Percentiles rank a stretch among this genome's conserved stretches.
Evolutionary conservation across 1,140 invertebrate species (phyloP).

Genomic region (Hypothenemus hampei): DNA sequence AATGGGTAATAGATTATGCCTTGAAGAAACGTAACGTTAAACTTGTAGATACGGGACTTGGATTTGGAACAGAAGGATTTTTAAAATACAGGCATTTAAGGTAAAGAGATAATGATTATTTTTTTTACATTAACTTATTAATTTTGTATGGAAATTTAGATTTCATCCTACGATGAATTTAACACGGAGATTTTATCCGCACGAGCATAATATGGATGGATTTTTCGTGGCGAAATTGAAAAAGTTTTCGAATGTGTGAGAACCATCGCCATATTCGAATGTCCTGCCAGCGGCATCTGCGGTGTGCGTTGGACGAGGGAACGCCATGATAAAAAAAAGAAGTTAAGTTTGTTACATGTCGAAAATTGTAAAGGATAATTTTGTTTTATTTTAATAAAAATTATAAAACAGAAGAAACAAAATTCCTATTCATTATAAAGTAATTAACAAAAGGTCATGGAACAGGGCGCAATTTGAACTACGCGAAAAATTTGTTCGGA

Average conservation of each 20-base stretch:
- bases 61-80: slow-evolving; percentile 95
- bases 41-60: slow-evolving; percentile 86
- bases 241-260: slow-evolving; percentile 92
- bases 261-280: no score
- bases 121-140: background rate
- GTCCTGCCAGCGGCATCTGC: no score
- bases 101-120: background rate
- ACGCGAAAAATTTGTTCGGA: no score
- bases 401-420: no score
- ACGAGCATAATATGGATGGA: slow-evolving; percentile 98
- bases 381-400: no score
- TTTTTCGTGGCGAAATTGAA: slow-evolving; percentile 99
- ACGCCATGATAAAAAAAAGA: no score
- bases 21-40: slow-evolving; percentile 92
- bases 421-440: no score
- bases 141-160: slow-evolving; percentile 48
- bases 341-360: no score
- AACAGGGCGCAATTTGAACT: no score
- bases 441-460: no score
- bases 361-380: no score
- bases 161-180: slow-evolving; percentile 92
- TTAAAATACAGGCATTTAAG: slow-evolving; percentile 70
- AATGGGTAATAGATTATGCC: slow-evolving; percentile 95
- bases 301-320: no score
- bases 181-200: slow-evolving; percentile 91